A percentile compares a stretch with the other conserved stretches of the same genome.
These are phyloP conservation scores for Tapirus terrestris DNA, from an alignment of 2,113 vertebrate genomes.

Conservation along the genomic window DNA sequence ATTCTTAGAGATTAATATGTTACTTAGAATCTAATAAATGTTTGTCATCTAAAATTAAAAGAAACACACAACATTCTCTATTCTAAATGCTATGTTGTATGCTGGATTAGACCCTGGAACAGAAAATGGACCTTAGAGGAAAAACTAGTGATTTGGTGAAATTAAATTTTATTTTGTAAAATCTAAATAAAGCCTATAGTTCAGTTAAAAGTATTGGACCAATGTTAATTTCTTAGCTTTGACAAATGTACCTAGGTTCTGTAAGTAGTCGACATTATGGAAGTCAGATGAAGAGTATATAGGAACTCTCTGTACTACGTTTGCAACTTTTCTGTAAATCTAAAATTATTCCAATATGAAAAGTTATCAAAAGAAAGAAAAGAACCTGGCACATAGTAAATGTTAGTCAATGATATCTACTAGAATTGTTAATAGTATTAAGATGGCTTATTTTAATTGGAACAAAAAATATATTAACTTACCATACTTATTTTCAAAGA, in stretches of 20 bases:
- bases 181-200: background rate
- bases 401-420: background rate
- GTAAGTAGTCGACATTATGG: background rate
- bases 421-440: background rate
- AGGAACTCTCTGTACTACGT: background rate
- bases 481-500: slow-evolving; percentile 99
- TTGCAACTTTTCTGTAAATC: background rate
- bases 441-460: background rate
- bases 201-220: background rate
- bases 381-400: background rate
- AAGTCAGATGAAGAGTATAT: background rate
- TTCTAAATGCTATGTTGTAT: background rate
- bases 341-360: background rate
- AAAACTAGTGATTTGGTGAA: background rate
- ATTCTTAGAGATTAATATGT: background rate
- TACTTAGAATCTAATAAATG: background rate
- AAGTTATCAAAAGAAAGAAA: background rate
- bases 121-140: background rate
- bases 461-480: slow-evolving; percentile 75
- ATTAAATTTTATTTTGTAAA: background rate
- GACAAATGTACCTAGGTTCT: background rate
- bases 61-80: background rate
- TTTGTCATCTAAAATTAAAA: background rate
- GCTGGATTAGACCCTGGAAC: background rate
- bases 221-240: background rate